Percentiles rank a stretch among this genome's conserved stretches.
Evolutionary conservation across 2,888 invertebrate species (phyloP).

Genomic region (Mamestra brassicae): DNA sequence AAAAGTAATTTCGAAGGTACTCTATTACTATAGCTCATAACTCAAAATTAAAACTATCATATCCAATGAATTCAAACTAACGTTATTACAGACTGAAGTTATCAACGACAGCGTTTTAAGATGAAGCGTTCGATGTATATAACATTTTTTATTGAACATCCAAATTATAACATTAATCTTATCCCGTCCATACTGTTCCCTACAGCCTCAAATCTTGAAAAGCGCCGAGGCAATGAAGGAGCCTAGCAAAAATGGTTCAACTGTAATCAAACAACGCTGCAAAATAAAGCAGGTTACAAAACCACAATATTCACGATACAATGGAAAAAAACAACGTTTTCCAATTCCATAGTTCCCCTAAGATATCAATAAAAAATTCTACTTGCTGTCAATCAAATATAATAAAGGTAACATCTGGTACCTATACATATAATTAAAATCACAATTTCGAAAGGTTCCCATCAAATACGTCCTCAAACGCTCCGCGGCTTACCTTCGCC

Average conservation of each 20-base stretch:
- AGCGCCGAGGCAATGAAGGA: background rate
- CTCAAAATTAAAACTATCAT: too few species aligned
- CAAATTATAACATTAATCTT: too few species aligned
- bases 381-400: constrained; percentile 75
- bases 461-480: constrained; percentile 81
- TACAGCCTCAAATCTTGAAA: background rate
- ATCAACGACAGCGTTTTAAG: too few species aligned
- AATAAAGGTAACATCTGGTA: constrained; percentile 62
- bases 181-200: too few species aligned
- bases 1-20: too few species aligned
- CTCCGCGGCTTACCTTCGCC: constrained; percentile 77
- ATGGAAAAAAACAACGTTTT: constrained; percentile 2
- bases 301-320: constrained; percentile 4
- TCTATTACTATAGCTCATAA: too few species aligned
- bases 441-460: constrained; percentile 75
- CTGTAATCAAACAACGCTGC: too few species aligned
- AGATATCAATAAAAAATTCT: constrained; percentile 57
- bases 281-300: background rate
- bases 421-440: constrained; percentile 75
- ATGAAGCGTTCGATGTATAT: too few species aligned
- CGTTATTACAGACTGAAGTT: too few species aligned
- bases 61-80: too few species aligned
- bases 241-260: too few species aligned
- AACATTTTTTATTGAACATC: too few species aligned
- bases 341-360: constrained; percentile 5